These are phyloP conservation scores for Gopherus flavomarginatus DNA, from an alignment of 2,113 vertebrate species.

Conservation along the genomic window DNA sequence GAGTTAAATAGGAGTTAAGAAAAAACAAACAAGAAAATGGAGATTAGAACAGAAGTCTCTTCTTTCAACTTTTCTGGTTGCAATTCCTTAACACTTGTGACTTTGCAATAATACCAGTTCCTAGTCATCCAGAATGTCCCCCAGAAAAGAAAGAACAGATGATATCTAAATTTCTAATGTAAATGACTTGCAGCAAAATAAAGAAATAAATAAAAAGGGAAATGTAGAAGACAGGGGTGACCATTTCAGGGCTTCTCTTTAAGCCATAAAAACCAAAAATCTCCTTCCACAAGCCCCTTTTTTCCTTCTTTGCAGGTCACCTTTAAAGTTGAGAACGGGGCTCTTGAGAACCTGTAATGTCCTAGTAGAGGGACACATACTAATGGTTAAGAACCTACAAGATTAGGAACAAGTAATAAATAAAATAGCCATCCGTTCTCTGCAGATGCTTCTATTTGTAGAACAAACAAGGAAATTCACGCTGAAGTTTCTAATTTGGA, in stretches of 20 bases:
- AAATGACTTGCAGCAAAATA: not conserved
- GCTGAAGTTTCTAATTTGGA: constrained; percentile 18
- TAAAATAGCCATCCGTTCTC: not conserved
- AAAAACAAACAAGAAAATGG: not conserved
- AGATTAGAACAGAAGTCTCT: not conserved
- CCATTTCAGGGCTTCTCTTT: not conserved
- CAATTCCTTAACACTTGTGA: not conserved
- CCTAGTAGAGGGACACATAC: not conserved
- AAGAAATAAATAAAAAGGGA: not conserved
- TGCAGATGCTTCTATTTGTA: not conserved
- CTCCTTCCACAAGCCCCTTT: not conserved
- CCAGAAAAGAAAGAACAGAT: not conserved
- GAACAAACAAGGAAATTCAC: not conserved
- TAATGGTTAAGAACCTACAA: not conserved
- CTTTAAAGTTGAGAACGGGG: not conserved
- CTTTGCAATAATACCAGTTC: not conserved
- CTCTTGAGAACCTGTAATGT: not conserved
- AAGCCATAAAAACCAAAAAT: not conserved
- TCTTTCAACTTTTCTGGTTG: not conserved
- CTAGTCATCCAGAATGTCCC: accelerated
- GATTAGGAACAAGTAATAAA: not conserved
- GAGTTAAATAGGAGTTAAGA: not conserved
- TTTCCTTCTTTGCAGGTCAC: not conserved
- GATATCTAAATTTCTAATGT: not conserved
- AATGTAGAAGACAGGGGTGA: not conserved